Evolutionary conservation across 2,113 vertebrate genomes (phyloP), one percentile per base, ranked within the genome.

Genomic region (Ornithorhynchus anatinus): DNA sequence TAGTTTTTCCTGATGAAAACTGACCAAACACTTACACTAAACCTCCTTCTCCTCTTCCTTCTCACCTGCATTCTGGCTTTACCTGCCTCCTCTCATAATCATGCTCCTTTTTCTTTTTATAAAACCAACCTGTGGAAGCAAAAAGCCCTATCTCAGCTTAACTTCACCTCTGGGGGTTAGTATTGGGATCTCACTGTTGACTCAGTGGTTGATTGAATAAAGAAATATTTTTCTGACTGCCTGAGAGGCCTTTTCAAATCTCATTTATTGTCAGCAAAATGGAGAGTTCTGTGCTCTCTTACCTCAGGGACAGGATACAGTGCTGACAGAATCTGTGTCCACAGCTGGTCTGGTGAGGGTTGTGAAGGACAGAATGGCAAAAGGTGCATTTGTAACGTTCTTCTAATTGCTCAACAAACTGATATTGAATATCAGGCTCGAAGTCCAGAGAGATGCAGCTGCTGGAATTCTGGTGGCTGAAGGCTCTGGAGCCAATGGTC

Each of bases 271-370:
- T n/a, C n/a, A n/a, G n/a, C n/a, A n/a, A n/a, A n/a, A n/a, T n/a
- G n/a, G n/a, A n/a, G n/a, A n/a, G n/a, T n/a, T n/a, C n/a, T n/a
- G n/a, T n/a, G 32, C 57, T 16, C 13, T 5, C n/a, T 92, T 88
- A 96, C 95, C 91, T 91, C 69, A 96, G 59, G 15, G 82, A 64
- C 17, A 87, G 77, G 20, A 96, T 92, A 72, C 95, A 96, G 37
- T 87, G 88, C 82, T 94, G 92, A 82, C 96, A 96, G 84, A 96
- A 96, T 12, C 95, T 92, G 88, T 96, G 96, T 12, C 96, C 96
- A 1, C 96, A 96, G 62, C 94, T 94, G 0, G 95, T 95, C 89
- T 96, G 96, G 86, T 96, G 94, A 4, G 96, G 95, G 69, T 96
- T 96, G 75, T 67, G 92, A 37, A 96, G 93, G 44, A 95, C 93